Percentiles rank a stretch among this genome's conserved stretches.
Conservation (phyloP, 2,113 vertebrate species). For the Stigmatopora argus region DNA sequence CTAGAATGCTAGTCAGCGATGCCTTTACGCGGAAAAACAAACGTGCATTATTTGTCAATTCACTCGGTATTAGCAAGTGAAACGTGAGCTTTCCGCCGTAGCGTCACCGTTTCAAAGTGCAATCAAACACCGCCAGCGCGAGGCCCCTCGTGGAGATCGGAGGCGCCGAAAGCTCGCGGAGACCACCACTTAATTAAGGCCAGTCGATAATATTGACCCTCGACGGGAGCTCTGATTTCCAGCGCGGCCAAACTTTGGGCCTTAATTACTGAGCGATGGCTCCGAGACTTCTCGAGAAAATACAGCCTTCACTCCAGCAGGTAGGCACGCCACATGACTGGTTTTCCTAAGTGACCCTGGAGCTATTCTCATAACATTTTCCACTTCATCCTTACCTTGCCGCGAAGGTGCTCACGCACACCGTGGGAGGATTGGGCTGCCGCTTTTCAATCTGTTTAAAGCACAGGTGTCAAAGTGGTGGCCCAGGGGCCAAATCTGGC, state of each 20-base stretch:
- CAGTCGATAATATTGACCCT: conserved; percentile 46
- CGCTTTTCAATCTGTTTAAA: conserved; percentile 5
- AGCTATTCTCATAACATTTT: background rate
- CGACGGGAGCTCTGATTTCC: conserved; percentile 4
- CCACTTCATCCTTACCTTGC: background rate
- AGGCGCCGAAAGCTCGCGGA: conserved; percentile 13
- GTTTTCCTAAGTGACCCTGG: background rate
- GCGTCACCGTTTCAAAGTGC: background rate
- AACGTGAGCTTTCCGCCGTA: background rate
- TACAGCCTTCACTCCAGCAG: background rate
- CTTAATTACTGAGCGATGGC: conserved; percentile 42
- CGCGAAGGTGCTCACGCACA: background rate
- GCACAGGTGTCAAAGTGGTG: too few species aligned
- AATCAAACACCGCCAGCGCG: background rate
- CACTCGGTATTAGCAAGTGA: background rate
- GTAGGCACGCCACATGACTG: background rate
- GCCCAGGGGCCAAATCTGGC: too few species aligned
- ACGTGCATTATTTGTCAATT: background rate
- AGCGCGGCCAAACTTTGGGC: conserved; percentile 27
- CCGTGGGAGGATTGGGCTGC: background rate
- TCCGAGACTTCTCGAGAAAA: background rate
- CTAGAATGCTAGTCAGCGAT: too few species aligned
- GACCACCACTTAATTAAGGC: conserved; percentile 42
- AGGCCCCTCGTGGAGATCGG: background rate
- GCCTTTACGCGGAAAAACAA: too few species aligned